These are phyloP conservation scores for Podiceps cristatus DNA, from an alignment of 2,113 vertebrate species.

Conservation along the genomic window DNA sequence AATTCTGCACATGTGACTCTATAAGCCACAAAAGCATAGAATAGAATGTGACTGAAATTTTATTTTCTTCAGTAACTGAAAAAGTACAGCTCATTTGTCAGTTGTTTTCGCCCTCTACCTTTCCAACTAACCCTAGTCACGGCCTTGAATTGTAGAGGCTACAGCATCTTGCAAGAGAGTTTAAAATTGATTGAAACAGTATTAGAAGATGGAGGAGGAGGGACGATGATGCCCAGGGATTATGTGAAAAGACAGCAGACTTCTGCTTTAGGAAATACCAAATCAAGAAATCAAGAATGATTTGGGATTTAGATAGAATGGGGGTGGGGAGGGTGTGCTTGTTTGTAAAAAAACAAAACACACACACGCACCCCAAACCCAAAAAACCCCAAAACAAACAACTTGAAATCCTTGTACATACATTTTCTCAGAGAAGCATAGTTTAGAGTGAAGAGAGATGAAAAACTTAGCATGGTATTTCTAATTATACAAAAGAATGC, in stretches of 20 bases:
- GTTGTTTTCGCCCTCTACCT: too few relatives aligned
- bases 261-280: neutral
- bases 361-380: too few relatives aligned
- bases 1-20: neutral
- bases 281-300: neutral
- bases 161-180: neutral
- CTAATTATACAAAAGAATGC: neutral
- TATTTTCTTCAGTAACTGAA: too few relatives aligned
- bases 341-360: neutral
- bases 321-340: neutral
- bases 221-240: neutral
- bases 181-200: neutral
- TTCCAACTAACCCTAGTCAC: too few relatives aligned
- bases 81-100: too few relatives aligned
- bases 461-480: neutral
- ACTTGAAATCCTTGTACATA: neutral
- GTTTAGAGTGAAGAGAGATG: neutral
- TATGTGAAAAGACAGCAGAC: neutral
- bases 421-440: neutral
- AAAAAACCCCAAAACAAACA: neutral
- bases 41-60: too few relatives aligned
- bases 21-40: neutral
- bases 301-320: neutral
- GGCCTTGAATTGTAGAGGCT: too few relatives aligned
- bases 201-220: neutral